Base-by-base conservation (phyloP, 2,888 invertebrate species). In the Cynaeus angustus region DNA sequence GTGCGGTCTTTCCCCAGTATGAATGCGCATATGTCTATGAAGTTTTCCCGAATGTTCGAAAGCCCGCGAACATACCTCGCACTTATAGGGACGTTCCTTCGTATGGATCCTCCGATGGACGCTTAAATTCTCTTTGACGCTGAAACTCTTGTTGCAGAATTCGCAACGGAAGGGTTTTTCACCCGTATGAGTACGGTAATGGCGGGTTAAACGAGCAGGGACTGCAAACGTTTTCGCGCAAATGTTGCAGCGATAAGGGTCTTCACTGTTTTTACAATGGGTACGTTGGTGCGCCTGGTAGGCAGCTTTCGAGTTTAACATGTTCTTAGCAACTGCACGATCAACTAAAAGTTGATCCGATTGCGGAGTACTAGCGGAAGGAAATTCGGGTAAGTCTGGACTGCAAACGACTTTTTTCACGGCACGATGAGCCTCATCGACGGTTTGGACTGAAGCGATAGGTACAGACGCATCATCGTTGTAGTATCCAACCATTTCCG, bases 171-270 rank as follows among this genome's bases (percentile, higher is more conserved):
- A 96, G 0, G 96, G 96, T 77, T 96, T 91, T 83, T 96, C 96
- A 37, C 96, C 96, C 16, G 96, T 96, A 83, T 96, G 96, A 7
- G 95, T 96, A 70, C 96, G 89, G 83, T 95, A 95, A 82, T 96
- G 96, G 50, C 96, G 91, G 66, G 90, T 90, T 75, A 96, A 87
- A 71, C 96, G 89, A 61, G 96, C 96, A 21, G 96, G 96, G 58
- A 96, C 95, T 43, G 96, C 94, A 83, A 96, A 96, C 9, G 95
- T 95, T 84, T 96, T 96, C 78, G 94, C 91, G 84, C 96, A 96
- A 76, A 95, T 94, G 85, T 95, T 94, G 86, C 96, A 96, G 7
- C 92, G 91, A 85, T 95, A 95, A 14, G 94, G 94, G 86, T 95
- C 95, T 45, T 79, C 80, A 8, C 76, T 70, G 13, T 80, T 81